Evolutionary conservation across 2,113 vertebrate species (phyloP).

Genomic region (Carollia perspicillata): DNA sequence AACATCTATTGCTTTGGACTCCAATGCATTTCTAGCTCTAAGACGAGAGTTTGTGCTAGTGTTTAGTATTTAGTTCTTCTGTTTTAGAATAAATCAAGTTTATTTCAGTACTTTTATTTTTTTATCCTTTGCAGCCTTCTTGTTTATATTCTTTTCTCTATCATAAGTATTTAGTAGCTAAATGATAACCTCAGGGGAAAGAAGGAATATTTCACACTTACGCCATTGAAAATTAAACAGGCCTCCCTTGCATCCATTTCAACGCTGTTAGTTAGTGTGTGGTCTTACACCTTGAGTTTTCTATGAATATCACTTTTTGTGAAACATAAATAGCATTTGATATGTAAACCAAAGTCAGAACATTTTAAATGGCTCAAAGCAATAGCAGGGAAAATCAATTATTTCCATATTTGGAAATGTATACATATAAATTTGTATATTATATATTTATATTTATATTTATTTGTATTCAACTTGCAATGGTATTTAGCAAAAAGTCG

Average conservation of each 20-base stretch:
- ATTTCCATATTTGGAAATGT: not conserved
- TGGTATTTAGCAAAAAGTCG: not conserved
- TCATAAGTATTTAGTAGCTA: constrained; percentile 36
- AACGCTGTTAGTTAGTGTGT: constrained; percentile 4
- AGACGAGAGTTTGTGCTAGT: not conserved
- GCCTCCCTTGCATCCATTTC: not conserved
- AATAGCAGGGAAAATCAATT: not conserved
- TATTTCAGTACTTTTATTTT: not conserved
- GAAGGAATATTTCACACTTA: constrained; percentile 26
- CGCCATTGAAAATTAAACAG: constrained; percentile 30
- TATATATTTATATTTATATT: not conserved
- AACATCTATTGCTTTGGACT: not conserved
- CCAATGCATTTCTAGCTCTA: not conserved
- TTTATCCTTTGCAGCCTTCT: not conserved
- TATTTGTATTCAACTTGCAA: not conserved
- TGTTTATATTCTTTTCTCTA: not conserved
- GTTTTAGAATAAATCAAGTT: constrained; percentile 23
- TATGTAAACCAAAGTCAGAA: not conserved
- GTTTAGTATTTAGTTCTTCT: not conserved
- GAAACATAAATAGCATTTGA: not conserved
- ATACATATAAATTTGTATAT: too few species aligned
- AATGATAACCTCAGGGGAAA: not conserved
- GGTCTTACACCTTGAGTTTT: not conserved
- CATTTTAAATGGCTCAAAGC: not conserved
- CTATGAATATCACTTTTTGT: not conserved